These are phyloP conservation scores for Urosaurus nigricauda DNA, from an alignment of 2,797 vertebrate species.

Conservation along the genomic window DNA sequence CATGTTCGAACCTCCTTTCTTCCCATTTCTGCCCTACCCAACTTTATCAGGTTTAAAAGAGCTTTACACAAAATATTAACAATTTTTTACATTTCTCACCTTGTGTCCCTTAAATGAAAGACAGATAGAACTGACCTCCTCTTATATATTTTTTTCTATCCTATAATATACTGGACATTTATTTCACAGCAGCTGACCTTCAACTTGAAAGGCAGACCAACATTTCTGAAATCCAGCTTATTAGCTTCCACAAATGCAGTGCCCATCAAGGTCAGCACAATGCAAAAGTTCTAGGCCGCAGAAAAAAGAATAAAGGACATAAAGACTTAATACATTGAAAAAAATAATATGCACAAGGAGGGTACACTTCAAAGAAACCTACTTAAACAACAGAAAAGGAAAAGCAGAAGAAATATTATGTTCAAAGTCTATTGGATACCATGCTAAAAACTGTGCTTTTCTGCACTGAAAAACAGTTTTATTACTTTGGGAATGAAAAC, in stretches of 20 bases:
- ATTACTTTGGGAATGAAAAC: constrained; percentile 44
- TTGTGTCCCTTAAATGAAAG: background rate
- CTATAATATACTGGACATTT: background rate
- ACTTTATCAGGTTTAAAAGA: background rate
- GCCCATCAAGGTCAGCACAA: constrained; percentile 57
- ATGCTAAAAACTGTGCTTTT: constrained; percentile 53
- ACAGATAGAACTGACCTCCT: constrained; percentile 39
- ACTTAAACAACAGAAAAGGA: constrained; percentile 49
- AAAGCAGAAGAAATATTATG: constrained; percentile 45
- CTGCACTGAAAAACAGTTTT: constrained; percentile 58
- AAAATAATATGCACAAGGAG: constrained; percentile 63
- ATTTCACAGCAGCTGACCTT: constrained; percentile 55
- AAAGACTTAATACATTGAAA: constrained; percentile 58
- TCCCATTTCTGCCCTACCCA: too few species aligned
- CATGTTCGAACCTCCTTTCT: background rate
- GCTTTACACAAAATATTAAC: constrained; percentile 6
- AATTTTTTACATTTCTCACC: constrained; percentile 7
- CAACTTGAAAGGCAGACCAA: constrained; percentile 49
- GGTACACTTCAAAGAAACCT: constrained; percentile 60
- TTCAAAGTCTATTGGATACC: constrained; percentile 64
- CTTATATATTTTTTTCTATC: constrained; percentile 24
- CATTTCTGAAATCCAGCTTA: constrained; percentile 60
- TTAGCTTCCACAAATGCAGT: constrained; percentile 50
- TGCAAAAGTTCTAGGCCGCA: constrained; percentile 37
- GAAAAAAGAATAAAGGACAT: constrained; percentile 51